phyloP scores from a whole-genome alignment of 2,797 vertebrate genomes.

The Pipistrellus kuhlii region DNA sequence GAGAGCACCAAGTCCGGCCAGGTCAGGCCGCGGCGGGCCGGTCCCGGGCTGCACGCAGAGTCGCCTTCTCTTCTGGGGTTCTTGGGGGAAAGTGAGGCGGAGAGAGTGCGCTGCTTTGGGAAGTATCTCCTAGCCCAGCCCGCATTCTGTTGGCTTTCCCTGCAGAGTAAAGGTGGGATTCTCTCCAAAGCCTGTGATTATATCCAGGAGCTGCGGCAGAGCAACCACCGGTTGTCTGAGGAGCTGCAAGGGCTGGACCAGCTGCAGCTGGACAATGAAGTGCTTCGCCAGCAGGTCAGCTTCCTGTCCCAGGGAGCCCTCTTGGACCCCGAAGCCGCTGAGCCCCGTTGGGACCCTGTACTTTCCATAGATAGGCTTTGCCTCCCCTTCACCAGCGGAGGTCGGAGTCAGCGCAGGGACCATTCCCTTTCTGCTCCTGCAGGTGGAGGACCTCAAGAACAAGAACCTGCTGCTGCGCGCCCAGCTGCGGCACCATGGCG shows the following conservation, averaged over 20 bases:
- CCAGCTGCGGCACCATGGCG: conserved; percentile 86
- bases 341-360: not conserved
- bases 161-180: conserved; percentile 96
- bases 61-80: not conserved
- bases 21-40: conserved; percentile 86
- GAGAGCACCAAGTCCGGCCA: conserved; percentile 96
- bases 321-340: not conserved
- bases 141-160: not conserved
- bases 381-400: not conserved
- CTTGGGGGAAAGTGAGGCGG: not conserved
- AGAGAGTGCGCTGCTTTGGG: not conserved
- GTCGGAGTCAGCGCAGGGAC: not conserved
- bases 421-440: not conserved
- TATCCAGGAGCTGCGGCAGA: conserved; percentile 96
- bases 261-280: conserved; percentile 94
- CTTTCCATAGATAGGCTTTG: not conserved
- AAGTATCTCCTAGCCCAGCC: not conserved
- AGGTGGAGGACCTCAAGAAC: conserved; percentile 88
- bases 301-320: not conserved
- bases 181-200: conserved; percentile 98
- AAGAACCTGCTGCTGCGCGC: conserved; percentile 87
- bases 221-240: conserved; percentile 93
- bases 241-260: conserved; percentile 92
- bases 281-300: conserved; percentile 93
- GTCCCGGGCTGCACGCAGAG: not conserved